These are phyloP conservation scores for Plebejus anna DNA, from an alignment of 2,888 invertebrate species.

Conservation along the genomic window DNA sequence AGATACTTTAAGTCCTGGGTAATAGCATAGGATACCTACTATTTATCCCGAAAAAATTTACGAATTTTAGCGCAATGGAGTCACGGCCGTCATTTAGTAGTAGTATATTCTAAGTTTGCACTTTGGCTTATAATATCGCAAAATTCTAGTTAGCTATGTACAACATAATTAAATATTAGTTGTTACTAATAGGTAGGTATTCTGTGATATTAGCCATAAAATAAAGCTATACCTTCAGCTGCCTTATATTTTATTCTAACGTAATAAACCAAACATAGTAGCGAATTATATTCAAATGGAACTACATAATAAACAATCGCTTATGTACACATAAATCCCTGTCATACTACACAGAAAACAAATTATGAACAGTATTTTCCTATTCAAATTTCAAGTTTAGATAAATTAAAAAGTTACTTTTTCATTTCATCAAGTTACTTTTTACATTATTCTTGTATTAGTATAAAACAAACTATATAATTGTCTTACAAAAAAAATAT, in stretches of 20 bases:
- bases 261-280: neutral
- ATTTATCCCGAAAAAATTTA: too few species aligned
- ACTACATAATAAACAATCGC: conserved; percentile 13
- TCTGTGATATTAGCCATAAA: neutral
- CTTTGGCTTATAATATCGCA: too few species aligned
- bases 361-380: neutral
- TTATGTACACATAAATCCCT: conserved; percentile 10
- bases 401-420: neutral
- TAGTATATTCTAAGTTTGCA: too few species aligned
- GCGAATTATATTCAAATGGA: conserved; percentile 9
- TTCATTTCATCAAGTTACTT: neutral
- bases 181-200: too few species aligned
- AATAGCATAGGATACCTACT: too few species aligned
- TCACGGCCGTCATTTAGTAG: too few species aligned
- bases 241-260: neutral
- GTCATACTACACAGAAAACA: neutral
- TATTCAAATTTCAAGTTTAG: neutral
- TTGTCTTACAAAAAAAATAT: too few species aligned
- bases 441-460: neutral
- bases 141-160: neutral
- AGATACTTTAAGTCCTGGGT: too few species aligned
- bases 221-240: neutral
- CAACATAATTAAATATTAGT: neutral
- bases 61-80: too few species aligned
- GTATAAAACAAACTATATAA: too few species aligned